A percentile compares a stretch with the other conserved stretches of the same genome.
phyloP scores from a whole-genome alignment of 2,888 invertebrate genomes.

The Tillus elongatus region DNA sequence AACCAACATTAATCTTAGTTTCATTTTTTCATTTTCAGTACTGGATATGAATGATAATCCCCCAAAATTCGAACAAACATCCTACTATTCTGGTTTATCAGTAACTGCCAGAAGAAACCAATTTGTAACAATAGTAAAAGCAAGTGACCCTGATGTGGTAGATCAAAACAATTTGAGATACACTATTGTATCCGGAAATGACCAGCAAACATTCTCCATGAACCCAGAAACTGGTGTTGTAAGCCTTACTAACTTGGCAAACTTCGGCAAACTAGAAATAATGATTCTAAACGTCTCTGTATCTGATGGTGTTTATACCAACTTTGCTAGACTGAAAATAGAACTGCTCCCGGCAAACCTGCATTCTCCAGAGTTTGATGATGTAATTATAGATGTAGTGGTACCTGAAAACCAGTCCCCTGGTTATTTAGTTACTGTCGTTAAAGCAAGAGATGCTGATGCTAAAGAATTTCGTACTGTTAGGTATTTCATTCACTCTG shows the following conservation, averaged over 20 bases:
- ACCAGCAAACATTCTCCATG: slow-evolving; percentile 63
- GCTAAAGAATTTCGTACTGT: slow-evolving; percentile 67
- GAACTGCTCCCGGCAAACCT: slow-evolving; percentile 70
- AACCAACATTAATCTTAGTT: too few species aligned
- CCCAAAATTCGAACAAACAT: slow-evolving; percentile 73
- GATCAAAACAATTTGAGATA: slow-evolving; percentile 69
- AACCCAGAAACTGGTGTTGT: slow-evolving; percentile 54
- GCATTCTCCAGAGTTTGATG: slow-evolving; percentile 69
- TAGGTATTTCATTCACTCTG: slow-evolving; percentile 70
- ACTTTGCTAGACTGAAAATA: slow-evolving; percentile 73
- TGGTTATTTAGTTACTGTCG: slow-evolving; percentile 61
- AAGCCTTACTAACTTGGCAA: slow-evolving; percentile 64
- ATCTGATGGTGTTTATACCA: slow-evolving; percentile 90
- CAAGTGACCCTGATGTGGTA: slow-evolving; percentile 77
- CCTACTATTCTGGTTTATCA: slow-evolving; percentile 70
- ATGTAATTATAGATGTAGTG: slow-evolving; percentile 67
- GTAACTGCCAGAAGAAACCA: slow-evolving; percentile 76
- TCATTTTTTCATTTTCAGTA: slow-evolving; percentile 44
- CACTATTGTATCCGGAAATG: slow-evolving; percentile 75
- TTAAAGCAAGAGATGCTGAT: slow-evolving; percentile 75
- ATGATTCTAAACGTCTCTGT: slow-evolving; percentile 84
- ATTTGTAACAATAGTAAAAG: slow-evolving; percentile 79
- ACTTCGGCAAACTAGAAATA: slow-evolving; percentile 51
- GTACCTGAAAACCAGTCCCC: slow-evolving; percentile 72
- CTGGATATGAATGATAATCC: slow-evolving; percentile 87